Base-by-base conservation (phyloP, 2,113 vertebrate species). In the Aphelocoma coerulescens region DNA sequence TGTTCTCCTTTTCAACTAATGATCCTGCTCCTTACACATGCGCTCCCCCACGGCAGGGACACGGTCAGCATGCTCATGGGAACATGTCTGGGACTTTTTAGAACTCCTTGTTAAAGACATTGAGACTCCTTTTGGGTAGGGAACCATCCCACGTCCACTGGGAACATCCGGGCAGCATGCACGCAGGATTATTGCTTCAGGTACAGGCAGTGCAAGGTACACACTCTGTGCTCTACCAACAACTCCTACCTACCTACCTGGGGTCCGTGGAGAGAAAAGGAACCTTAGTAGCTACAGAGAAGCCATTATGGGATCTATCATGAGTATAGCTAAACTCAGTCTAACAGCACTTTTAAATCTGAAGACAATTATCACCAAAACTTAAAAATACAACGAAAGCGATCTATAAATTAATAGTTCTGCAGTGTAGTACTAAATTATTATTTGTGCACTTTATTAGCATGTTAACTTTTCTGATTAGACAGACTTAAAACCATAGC, bases 101-200 rank as follows among this genome's bases (percentile, higher is more conserved):
- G 80, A 77, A 28, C 49, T 88, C 95, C 19, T 48, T 26, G 71
- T 37, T 54, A 87, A 81, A 96, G 82, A 96, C 92, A 84, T 16
- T 13, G 78, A 67, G 83, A 93, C 79, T 96, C 91, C 96, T 92
- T 82, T 22, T 83, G 96, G 97, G 97, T 44, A 95, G 95, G 96
- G 96, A 91, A 67, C 82, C 88, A 93, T 71, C 97, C 97, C 97
- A 97, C 61, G 75, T 74, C 96, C 97, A 96, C 93, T 74, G 97
- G 97, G 96, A 96, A 95, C 95, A 96, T 37, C 93, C 66, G 93
- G 97, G 97, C 96, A 97, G 97, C 97, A 97, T 98, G 97, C 97
- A 83, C 83, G 87, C 97, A 98, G 98, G 97, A 93, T 98, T 98
- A 98, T 98, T 98, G 98, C 98, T 98, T 98, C 96, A 94, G 97